A percentile compares a stretch with the other conserved stretches of the same genome.
Evolutionary conservation across 2,888 invertebrate species (phyloP).

Genomic region (Dryocosmus kuriphilus): DNA sequence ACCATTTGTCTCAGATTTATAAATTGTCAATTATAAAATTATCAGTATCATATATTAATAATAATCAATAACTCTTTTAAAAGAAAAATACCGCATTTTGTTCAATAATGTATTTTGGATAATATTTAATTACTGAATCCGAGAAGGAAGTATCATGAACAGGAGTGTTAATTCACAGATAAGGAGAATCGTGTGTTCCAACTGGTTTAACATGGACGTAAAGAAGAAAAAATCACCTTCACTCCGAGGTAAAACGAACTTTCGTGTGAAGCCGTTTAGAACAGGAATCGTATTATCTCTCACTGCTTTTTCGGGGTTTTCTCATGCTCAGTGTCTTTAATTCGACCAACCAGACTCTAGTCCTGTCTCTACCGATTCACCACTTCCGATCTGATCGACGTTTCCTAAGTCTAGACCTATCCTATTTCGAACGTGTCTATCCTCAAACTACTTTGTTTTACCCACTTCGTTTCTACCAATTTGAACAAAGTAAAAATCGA

Average conservation of each 20-base stretch:
- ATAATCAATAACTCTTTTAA: no score
- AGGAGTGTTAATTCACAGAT: background rate
- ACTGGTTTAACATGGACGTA: background rate
- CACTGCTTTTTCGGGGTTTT: background rate
- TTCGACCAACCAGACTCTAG: constrained; percentile 1
- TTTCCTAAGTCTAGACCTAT: background rate
- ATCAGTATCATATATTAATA: no score
- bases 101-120: background rate
- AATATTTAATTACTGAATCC: background rate
- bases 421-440: constrained; percentile 18
- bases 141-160: background rate
- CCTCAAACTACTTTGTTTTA: background rate
- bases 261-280: constrained; percentile 20
- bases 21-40: no score
- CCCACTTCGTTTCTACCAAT: background rate
- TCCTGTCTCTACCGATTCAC: constrained; percentile 4
- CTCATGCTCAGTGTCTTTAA: constrained; percentile 17
- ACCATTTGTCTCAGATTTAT: no score
- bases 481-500: background rate
- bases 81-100: no score
- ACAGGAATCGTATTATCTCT: constrained; percentile 13
- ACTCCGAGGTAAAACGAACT: constrained; percentile 2
- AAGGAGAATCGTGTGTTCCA: background rate
- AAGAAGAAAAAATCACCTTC: background rate
- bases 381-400: constrained; percentile 1